phyloP scores from a whole-genome alignment of 2,888 invertebrate species.

The Acrobasis consociella region DNA sequence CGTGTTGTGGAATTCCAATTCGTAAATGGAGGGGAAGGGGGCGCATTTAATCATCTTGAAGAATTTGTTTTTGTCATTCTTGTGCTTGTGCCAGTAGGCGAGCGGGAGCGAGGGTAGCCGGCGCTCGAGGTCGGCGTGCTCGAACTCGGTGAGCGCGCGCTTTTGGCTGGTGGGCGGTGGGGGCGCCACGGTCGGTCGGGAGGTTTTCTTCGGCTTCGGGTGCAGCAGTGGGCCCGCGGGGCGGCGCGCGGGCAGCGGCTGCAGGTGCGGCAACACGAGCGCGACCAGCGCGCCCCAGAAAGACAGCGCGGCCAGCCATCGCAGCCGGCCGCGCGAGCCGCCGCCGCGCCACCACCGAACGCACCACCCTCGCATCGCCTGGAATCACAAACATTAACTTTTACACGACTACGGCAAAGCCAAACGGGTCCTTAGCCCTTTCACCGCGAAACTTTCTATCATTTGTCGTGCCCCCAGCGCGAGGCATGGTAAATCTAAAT shows the following conservation, averaged over 20 bases:
- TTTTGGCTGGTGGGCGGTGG: slow-evolving; percentile 54
- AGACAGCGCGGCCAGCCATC: slow-evolving; percentile 69
- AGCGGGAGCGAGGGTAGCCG: slow-evolving; percentile 93
- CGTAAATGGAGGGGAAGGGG: slow-evolving; percentile 93
- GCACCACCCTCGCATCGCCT: slow-evolving; percentile 71
- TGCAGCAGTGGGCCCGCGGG: slow-evolving; percentile 52
- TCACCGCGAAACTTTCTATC: no score
- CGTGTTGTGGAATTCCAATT: slow-evolving; percentile 95
- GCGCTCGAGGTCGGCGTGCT: slow-evolving; percentile 90
- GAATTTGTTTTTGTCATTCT: slow-evolving; percentile 88
- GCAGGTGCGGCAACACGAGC: slow-evolving; percentile 61
- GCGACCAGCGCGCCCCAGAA: slow-evolving; percentile 68
- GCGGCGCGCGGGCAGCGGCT: slow-evolving; percentile 39
- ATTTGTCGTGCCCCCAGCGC: no score
- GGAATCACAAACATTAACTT: no score
- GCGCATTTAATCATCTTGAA: slow-evolving; percentile 89
- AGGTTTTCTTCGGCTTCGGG: slow-evolving; percentile 51
- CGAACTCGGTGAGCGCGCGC: slow-evolving; percentile 85
- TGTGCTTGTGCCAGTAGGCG: slow-evolving; percentile 92
- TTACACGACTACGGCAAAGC: no score
- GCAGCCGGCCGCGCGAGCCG: slow-evolving; percentile 58
- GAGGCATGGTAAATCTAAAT: no score
- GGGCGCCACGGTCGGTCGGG: slow-evolving; percentile 35
- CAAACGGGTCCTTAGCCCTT: no score
- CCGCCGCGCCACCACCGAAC: slow-evolving; percentile 50